Base-by-base conservation (phyloP, 2,888 invertebrate genomes). In the Eristalis intricaria region DNA sequence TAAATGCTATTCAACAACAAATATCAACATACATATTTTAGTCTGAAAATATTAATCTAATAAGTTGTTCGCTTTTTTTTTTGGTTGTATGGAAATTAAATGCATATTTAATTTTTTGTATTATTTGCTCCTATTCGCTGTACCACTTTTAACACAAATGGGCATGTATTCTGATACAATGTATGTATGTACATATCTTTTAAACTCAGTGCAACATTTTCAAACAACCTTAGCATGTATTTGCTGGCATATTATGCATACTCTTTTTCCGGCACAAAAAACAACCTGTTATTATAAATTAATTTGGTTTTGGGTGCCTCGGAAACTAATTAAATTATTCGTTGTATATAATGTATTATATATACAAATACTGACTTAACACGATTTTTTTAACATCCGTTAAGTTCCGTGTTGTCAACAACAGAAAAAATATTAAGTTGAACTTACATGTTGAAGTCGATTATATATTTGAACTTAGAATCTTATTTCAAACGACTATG, bases 1-100 rank as follows among this genome's bases (percentile, higher is more conserved):
- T 68, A 86, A 82, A 13, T 60, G 66, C 19, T 50, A 38, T 50
- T 19, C n/a, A 75, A 81, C 56, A 76, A 40, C 19, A 68, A 69
- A 75, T 58, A 63, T 84, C 66, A 66, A 76, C 60, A 65, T 13
- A 76, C 50, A 69, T 10, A 74, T 83, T 74, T 73, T 78, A 43
- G 35, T 65, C 66, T 26, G 23, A 69, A 70, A 69, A 68, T 60
- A 58, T 32, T 32, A 10, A 77, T 61, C 70, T 35, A 26, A 63
- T 5, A 38, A 38, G 3, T 38, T 38, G 3, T 85, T 63, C 32
- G 23, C 11, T 43, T 78, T 40, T 79, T 73, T 38, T 35, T 19
- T 19, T 50, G 19, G 8, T 50, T 19, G 50, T 10, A 43, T 15
- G 15, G 3, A 15, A 43, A 15, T 26, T 2, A 61, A 29, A 58